These are phyloP conservation scores for Nyctibius grandis DNA, from an alignment of 2,797 vertebrate species.

Conservation along the genomic window DNA sequence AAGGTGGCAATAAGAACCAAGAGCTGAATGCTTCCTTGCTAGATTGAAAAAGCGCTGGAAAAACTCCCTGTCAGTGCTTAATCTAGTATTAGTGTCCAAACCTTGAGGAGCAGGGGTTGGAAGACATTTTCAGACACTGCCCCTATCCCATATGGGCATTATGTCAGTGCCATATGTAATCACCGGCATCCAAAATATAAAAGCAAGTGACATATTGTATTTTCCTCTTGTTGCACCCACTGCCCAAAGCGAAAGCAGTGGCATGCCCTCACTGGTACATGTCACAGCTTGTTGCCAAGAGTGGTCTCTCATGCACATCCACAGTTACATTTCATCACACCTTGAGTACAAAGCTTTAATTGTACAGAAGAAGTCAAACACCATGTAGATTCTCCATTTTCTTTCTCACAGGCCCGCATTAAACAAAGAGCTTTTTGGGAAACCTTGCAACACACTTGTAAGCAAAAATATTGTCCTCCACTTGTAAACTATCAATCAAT, in stretches of 20 bases:
- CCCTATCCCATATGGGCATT: no score
- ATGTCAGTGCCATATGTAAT: background rate
- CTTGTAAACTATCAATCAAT: no score
- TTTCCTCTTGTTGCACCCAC: background rate
- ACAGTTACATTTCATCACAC: background rate
- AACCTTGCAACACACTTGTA: background rate
- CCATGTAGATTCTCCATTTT: background rate
- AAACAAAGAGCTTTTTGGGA: background rate
- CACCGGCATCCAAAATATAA: background rate
- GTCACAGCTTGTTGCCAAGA: background rate
- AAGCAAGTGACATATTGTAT: background rate
- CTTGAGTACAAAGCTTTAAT: background rate
- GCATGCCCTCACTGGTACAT: rapidly evolving
- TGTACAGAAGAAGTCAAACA: background rate
- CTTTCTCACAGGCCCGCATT: background rate
- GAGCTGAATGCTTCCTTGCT: background rate
- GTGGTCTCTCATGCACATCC: rapidly evolving
- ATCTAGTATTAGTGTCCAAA: background rate
- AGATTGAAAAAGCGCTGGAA: background rate
- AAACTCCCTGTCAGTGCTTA: background rate
- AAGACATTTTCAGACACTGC: background rate
- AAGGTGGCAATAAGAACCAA: background rate
- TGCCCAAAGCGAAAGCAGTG: background rate
- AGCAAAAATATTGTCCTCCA: background rate
- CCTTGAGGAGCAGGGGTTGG: background rate